phyloP scores from a whole-genome alignment of 2,113 vertebrate species.

The Tachuris rubrigastra region DNA sequence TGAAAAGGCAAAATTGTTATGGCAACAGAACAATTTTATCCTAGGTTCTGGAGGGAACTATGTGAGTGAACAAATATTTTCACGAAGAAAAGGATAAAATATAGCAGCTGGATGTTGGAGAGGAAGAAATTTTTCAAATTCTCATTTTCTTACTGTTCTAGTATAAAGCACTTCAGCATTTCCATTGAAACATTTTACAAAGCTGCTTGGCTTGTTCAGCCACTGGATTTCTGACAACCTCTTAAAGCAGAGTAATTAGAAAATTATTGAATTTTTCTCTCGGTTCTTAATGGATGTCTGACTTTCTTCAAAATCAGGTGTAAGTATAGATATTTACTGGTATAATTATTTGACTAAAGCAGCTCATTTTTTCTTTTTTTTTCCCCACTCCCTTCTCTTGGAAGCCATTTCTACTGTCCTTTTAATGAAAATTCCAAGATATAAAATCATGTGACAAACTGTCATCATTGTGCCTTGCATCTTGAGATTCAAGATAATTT shows the following conservation, averaged over 20 bases:
- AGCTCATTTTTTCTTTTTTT: not conserved
- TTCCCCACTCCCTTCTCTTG: not conserved
- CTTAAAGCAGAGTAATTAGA: not conserved
- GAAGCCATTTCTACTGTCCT: not conserved
- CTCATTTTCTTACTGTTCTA: not conserved
- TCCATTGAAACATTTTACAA: not conserved
- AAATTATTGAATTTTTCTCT: not conserved
- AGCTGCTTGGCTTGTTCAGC: not conserved
- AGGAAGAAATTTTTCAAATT: not conserved
- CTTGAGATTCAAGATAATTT: not conserved
- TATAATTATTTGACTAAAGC: not conserved
- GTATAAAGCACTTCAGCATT: not conserved
- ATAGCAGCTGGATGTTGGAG: not conserved
- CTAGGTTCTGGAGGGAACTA: accelerated
- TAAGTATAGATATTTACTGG: not conserved
- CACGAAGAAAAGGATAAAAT: not conserved
- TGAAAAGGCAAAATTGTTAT: not conserved
- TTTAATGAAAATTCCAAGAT: not conserved
- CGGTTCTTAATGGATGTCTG: not conserved
- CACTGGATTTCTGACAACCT: not conserved
- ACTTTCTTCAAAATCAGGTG: not conserved
- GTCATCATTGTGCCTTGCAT: not conserved
- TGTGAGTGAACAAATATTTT: not conserved
- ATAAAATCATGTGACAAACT: not conserved
- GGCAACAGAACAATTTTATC: not conserved